Evolutionary conservation across 2,797 vertebrate species (phyloP), one percentile per base, ranked within the genome.

Genomic region (Clarias fuscus): DNA sequence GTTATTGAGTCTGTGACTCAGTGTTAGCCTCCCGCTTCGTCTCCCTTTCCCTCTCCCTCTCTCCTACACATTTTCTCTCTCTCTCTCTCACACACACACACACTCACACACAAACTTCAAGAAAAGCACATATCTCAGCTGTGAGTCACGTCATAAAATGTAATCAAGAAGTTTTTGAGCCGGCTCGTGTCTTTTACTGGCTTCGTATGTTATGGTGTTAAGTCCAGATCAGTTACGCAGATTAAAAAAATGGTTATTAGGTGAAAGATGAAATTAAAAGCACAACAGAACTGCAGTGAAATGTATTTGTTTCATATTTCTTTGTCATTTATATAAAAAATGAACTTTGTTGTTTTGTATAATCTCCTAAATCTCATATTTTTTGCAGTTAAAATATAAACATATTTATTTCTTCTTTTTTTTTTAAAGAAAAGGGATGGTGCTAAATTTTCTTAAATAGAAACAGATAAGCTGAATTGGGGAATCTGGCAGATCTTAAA

Each of bases 61-160:
- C 80, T 48, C 79, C n/a, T 61, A 72, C 81, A 13, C 82, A 68
- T 62, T 30, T 30, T 64, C 83, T 37, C 18, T 24, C 37, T 37
- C 37, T 37, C 18, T 24, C 37, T 37, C 37, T 37, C 33, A 2
- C 33, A 33, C 37, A 37, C 64, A 67, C 27, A 82, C 27, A 83
- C 82, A 58, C 82, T 59, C 82, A 71, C 27, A 77, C 84, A 78
- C 75, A 76, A 8, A 65, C 72, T 33, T 65, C 48, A 82, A 68
- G 88, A 91, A 89, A 83, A 91, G 88, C 90, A 92, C 93, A 92
- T 93, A 91, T 90, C 91, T 93, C 59, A 92, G 80, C 91, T 90
- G 76, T 94, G 93, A 95, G 89, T 94, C 92, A 94, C 11, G 0
- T 91, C 90, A 90, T 91, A 91, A 92, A 92, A 92, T 87, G 88